phyloP scores from a whole-genome alignment of 1,140 invertebrate genomes.

The Musca vetustissima region DNA sequence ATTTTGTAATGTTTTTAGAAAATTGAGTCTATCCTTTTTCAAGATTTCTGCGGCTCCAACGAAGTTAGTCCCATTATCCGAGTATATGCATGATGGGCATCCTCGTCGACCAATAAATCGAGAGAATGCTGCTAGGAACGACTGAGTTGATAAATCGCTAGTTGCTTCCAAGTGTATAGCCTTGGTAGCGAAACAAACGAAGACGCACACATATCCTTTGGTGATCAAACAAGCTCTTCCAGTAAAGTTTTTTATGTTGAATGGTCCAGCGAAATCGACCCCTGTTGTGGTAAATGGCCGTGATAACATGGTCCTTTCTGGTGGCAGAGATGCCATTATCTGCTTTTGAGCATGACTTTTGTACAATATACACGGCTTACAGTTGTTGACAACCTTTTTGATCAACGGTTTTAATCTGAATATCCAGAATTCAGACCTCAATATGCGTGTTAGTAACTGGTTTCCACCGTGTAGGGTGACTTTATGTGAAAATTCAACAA shows the following conservation, averaged over 20 bases:
- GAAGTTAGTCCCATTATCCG: too few relatives aligned
- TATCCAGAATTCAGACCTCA: neutral
- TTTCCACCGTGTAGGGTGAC: neutral
- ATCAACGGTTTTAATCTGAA: slow-evolving; percentile 8
- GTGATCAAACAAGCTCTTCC: neutral
- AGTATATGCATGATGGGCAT: too few relatives aligned
- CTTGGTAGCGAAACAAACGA: too few relatives aligned
- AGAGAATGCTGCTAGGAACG: too few relatives aligned
- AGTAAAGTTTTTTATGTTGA: neutral
- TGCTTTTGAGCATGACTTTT: neutral
- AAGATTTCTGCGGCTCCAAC: neutral
- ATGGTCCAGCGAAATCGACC: neutral
- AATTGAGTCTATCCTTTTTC: neutral
- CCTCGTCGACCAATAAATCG: too few relatives aligned
- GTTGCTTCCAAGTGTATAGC: too few relatives aligned
- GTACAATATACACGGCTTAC: neutral
- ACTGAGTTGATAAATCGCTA: too few relatives aligned
- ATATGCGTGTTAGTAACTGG: neutral
- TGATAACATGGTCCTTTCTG: neutral
- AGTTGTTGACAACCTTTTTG: neutral
- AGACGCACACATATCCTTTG: neutral
- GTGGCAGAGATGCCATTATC: neutral
- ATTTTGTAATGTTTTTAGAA: too few relatives aligned
- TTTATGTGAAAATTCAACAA: neutral
- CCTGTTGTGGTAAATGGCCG: neutral